Conservation (phyloP, 2,888 invertebrate species). For the Drosophila nr. fundita region DNA sequence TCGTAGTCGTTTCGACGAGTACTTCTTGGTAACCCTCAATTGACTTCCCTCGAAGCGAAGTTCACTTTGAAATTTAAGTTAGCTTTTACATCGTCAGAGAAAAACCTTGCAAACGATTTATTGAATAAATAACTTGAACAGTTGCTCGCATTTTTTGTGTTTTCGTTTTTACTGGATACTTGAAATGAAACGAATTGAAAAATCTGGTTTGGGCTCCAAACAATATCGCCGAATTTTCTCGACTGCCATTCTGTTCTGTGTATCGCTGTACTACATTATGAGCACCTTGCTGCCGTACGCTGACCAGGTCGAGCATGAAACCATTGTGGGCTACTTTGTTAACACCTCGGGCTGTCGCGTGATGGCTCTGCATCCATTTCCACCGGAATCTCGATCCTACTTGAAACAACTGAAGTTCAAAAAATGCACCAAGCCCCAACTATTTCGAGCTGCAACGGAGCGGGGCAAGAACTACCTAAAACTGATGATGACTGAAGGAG, state of each 20-base stretch:
- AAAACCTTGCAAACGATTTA: not conserved
- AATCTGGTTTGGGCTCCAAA: not conserved
- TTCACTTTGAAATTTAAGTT: slow-evolving; percentile 3
- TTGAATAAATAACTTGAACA: not conserved
- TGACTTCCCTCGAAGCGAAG: not conserved
- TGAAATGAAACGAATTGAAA: not conserved
- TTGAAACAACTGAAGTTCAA: not conserved
- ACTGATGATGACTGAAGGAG: slow-evolving; percentile 59
- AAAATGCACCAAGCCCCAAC: slow-evolving; percentile 18
- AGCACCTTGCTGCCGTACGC: not conserved
- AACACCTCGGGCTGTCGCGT: slow-evolving; percentile 51
- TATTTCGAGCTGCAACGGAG: slow-evolving; percentile 15
- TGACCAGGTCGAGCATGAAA: not conserved
- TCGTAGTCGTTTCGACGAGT: slow-evolving; percentile 32
- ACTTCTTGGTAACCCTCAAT: not conserved
- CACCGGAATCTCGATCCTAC: not conserved
- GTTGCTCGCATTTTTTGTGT: not conserved
- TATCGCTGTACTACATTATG: slow-evolving; percentile 19
- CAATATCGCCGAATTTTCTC: slow-evolving; percentile 1
- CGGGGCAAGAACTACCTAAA: not conserved
- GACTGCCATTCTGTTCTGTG: slow-evolving; percentile 4
- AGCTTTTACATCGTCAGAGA: not conserved
- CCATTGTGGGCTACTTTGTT: slow-evolving; percentile 36
- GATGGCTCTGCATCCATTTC: slow-evolving; percentile 24
- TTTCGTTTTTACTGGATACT: not conserved